Percentiles rank a stretch among this genome's conserved stretches.
Conservation (phyloP, 1,140 invertebrate genomes). For the Ruditapes philippinarum region DNA sequence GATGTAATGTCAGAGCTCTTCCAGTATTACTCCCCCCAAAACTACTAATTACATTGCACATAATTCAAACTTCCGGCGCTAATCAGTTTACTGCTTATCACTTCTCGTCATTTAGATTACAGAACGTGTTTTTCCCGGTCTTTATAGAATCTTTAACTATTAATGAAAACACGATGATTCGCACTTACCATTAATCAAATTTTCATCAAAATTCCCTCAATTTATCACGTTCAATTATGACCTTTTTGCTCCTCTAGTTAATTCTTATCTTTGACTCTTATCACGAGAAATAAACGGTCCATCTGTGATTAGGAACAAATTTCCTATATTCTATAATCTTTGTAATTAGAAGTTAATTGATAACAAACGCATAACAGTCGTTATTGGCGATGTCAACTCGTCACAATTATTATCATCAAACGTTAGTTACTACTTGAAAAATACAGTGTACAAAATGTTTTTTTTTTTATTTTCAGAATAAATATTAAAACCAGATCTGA, state of each 20-base stretch:
- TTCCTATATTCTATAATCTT: neutral
- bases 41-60: too few relatives aligned
- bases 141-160: constrained; percentile 39
- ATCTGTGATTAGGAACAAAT: constrained; percentile 8
- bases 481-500: too few relatives aligned
- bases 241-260: neutral
- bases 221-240: constrained; percentile 36
- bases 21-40: too few relatives aligned
- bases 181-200: constrained; percentile 17
- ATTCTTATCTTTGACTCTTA: constrained; percentile 21
- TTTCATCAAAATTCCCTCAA: constrained; percentile 43
- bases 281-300: neutral
- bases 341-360: neutral
- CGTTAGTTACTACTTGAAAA: too few relatives aligned
- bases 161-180: constrained; percentile 35
- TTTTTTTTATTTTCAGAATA: too few relatives aligned
- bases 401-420: too few relatives aligned
- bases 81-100: neutral
- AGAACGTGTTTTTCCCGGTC: neutral
- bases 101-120: neutral
- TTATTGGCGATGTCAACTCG: neutral
- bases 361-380: neutral
- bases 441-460: too few relatives aligned
- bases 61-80: too few relatives aligned
- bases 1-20: too few relatives aligned